phyloP scores from a whole-genome alignment of 2,888 invertebrate genomes.

The Tanytarsus gracilentus region DNA sequence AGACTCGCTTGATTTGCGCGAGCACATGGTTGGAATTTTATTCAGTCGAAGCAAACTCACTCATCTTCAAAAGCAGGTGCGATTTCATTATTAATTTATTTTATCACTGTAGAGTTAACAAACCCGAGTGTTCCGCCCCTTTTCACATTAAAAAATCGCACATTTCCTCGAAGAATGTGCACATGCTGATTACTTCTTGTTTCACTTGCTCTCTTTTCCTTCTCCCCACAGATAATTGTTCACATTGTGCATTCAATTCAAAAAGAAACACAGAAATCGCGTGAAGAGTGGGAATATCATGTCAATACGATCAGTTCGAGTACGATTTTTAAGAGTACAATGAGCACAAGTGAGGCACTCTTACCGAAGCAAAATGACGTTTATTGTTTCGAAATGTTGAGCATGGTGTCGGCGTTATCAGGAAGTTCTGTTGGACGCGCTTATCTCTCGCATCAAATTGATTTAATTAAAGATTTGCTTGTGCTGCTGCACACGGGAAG shows the following conservation, averaged over 20 bases:
- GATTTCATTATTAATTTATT: not conserved
- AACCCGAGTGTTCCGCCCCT: not conserved
- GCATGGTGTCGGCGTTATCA: conserved; percentile 84
- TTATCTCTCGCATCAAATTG: conserved; percentile 83
- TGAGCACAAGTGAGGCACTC: conserved; percentile 33
- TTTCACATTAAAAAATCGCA: not conserved
- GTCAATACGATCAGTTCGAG: conserved; percentile 39
- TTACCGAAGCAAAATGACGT: conserved; percentile 55
- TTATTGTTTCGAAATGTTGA: conserved; percentile 97
- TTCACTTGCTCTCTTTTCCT: not conserved
- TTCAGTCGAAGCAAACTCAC: conserved; percentile 90
- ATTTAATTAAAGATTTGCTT: conserved; percentile 72
- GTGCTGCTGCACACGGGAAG: conserved; percentile 87
- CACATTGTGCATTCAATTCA: conserved; percentile 86
- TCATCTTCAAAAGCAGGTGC: conserved; percentile 82
- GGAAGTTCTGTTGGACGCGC: conserved; percentile 85
- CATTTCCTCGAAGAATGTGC: not conserved
- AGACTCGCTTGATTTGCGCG: conserved; percentile 65
- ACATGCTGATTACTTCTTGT: not conserved
- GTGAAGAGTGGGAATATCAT: conserved; percentile 82
- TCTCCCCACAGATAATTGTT: conserved; percentile 47
- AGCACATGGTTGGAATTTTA: conserved; percentile 93
- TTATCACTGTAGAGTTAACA: conserved; percentile 30
- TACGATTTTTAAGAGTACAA: conserved; percentile 34
- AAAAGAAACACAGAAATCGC: conserved; percentile 74